Percentiles rank a stretch among this genome's conserved stretches.
Conservation (phyloP, 1,140 invertebrate species). For the Drosophila pruinosa region DNA sequence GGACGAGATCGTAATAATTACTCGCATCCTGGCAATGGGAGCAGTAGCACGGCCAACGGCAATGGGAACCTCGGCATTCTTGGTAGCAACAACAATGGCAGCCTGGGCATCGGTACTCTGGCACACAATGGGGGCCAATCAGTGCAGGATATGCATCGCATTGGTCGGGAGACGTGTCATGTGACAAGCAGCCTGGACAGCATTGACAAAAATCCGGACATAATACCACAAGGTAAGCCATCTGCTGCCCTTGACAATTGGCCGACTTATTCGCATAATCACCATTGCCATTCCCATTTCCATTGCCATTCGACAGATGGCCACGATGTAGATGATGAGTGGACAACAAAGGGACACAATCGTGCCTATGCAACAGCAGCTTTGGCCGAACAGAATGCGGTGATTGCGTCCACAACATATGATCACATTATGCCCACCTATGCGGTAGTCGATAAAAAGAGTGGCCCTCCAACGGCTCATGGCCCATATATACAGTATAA, state of each 20-base stretch:
- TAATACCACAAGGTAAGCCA: constrained; percentile 87
- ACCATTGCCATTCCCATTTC: background rate
- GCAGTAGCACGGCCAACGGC: constrained; percentile 44
- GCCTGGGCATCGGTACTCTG: constrained; percentile 54
- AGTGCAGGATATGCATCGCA: constrained; percentile 82
- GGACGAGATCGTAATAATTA: constrained; percentile 87
- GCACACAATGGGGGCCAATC: constrained; percentile 76
- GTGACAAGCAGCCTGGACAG: constrained; percentile 85
- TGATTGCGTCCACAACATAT: constrained; percentile 79
- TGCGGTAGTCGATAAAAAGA: constrained; percentile 80
- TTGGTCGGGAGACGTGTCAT: constrained; percentile 83
- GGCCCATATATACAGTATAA: constrained; percentile 81
- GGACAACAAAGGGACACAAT: constrained; percentile 78
- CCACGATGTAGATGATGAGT: constrained; percentile 78
- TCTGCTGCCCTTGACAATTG: constrained; percentile 12
- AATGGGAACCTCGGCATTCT: constrained; percentile 67
- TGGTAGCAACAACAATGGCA: constrained; percentile 63
- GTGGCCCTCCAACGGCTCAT: constrained; percentile 50
- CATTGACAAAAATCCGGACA: constrained; percentile 90
- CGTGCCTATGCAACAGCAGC: constrained; percentile 81
- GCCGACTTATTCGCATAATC: background rate
- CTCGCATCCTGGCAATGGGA: constrained; percentile 84
- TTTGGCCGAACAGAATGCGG: constrained; percentile 79
- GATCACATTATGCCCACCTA: constrained; percentile 82
- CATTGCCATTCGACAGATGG: constrained; percentile 50